Evolutionary conservation across 2,113 vertebrate genomes (phyloP).

Genomic region (Corapipo altera): DNA sequence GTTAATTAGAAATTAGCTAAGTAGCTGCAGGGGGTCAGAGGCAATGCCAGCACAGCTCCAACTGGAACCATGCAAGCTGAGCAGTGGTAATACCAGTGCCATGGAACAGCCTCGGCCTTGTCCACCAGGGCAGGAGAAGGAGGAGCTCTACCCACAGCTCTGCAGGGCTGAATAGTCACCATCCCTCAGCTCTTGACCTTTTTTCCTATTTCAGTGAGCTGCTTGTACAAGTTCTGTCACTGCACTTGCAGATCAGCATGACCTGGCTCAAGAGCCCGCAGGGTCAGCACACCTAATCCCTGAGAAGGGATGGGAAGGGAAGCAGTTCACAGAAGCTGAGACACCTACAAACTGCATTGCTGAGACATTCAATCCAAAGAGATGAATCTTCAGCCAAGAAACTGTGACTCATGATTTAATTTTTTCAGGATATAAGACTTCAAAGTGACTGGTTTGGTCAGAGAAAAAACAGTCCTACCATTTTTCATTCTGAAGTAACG

Average conservation of each 20-base stretch:
- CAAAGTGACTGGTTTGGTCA: slow-evolving; percentile 38
- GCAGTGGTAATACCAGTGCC: not conserved
- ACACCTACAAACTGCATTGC: slow-evolving; percentile 36
- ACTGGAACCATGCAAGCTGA: fast-evolving
- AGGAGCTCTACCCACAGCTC: not conserved
- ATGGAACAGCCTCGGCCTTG: not conserved
- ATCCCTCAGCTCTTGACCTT: not conserved
- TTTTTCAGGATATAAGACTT: slow-evolving; percentile 33
- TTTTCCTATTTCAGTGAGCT: not conserved
- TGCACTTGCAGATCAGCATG: not conserved
- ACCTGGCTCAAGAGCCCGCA: fast-evolving
- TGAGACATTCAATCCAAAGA: slow-evolving; percentile 7
- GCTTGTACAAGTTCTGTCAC: fast-evolving
- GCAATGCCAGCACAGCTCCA: not conserved
- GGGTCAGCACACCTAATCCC: not conserved
- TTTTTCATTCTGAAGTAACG: not conserved
- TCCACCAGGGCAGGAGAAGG: not conserved
- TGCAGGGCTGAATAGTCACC: not conserved
- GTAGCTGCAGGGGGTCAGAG: not conserved
- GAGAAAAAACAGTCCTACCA: not conserved
- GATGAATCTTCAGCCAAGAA: slow-evolving; percentile 49
- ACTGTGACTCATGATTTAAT: slow-evolving; percentile 38
- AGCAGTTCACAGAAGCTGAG: not conserved
- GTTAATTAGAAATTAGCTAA: slow-evolving; percentile 48
- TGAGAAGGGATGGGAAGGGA: not conserved